These are phyloP conservation scores for Cardinalis cardinalis DNA, from an alignment of 2,113 vertebrate genomes.

Conservation along the genomic window DNA sequence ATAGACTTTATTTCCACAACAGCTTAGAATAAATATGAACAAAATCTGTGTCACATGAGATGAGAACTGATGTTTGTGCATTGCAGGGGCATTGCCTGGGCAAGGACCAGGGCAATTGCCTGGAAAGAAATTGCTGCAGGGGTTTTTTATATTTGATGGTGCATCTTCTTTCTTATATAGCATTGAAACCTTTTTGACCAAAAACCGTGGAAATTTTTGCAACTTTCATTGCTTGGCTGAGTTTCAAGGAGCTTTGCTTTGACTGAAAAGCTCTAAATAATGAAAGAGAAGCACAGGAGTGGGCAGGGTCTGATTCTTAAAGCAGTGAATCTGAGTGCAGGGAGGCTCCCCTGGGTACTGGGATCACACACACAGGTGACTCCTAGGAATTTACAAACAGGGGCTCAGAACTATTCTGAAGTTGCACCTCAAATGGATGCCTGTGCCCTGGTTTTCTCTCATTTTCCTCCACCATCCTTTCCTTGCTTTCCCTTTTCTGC, in stretches of 20 bases:
- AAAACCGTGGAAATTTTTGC: not conserved
- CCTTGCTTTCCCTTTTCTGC: not conserved
- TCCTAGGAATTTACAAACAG: not conserved
- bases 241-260: not conserved
- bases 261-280: not conserved
- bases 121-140: not conserved
- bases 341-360: not conserved
- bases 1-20: not conserved
- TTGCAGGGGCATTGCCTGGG: not conserved
- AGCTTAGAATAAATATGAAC: not conserved
- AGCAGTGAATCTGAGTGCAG: not conserved
- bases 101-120: not conserved
- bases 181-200: not conserved
- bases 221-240: not conserved
- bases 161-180: not conserved
- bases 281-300: not conserved
- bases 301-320: not conserved
- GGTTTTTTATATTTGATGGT: not conserved
- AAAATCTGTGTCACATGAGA: not conserved
- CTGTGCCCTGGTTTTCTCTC: not conserved
- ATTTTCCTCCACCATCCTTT: not conserved
- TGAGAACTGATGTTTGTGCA: not conserved
- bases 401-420: not conserved
- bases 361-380: not conserved
- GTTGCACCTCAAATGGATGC: not conserved